Conservation (phyloP, 2,113 vertebrate genomes). For the Echinops telfairi region DNA sequence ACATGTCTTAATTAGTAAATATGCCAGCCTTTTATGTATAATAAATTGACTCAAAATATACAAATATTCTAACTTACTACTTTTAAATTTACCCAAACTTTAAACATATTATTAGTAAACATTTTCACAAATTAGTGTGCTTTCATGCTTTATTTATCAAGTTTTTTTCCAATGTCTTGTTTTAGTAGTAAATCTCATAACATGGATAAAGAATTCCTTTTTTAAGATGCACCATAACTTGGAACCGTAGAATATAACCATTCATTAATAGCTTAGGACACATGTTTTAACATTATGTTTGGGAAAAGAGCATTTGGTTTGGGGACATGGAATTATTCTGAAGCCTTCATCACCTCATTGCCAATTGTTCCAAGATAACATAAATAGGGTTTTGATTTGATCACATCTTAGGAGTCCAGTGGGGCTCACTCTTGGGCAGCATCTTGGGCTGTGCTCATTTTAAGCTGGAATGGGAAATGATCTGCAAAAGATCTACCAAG, state of each 20-base stretch:
- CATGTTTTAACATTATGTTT: not conserved
- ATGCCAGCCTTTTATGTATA: not conserved
- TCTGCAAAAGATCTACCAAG: slow-evolving; percentile 4
- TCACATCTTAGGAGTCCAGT: slow-evolving; percentile 22
- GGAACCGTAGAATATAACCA: not conserved
- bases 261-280: not conserved
- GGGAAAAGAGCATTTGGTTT: not conserved
- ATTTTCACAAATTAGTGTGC: slow-evolving; percentile 14
- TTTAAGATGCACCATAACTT: not conserved
- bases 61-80: slow-evolving; percentile 28
- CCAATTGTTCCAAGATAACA: slow-evolving; percentile 18
- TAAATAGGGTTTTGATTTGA: slow-evolving; percentile 17
- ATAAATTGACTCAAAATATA: slow-evolving; percentile 5
- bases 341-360: not conserved
- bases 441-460: not conserved
- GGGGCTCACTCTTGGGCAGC: not conserved
- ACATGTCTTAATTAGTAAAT: not conserved
- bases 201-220: not conserved
- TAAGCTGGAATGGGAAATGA: slow-evolving; percentile 6
- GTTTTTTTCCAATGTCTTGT: not conserved
- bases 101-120: not conserved
- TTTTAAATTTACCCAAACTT: not conserved
- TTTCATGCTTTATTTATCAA: not conserved
- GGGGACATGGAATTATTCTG: not conserved
- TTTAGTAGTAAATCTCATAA: slow-evolving; percentile 19